These are phyloP conservation scores for Chymomyza fuscimana DNA, from an alignment of 2,888 invertebrate genomes.

Conservation along the genomic window DNA sequence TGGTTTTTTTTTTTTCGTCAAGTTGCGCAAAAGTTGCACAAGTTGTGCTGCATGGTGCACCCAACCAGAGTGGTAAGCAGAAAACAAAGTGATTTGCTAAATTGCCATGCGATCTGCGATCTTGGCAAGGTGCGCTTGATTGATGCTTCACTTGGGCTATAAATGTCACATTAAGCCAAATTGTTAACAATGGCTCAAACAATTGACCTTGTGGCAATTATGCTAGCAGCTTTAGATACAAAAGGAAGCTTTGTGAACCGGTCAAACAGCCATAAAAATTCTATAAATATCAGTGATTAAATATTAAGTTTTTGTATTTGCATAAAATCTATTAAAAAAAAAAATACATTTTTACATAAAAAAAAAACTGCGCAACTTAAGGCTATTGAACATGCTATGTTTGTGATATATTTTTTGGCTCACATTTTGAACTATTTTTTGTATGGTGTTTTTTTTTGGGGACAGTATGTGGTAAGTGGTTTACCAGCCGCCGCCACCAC, in stretches of 20 bases:
- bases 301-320: conserved; percentile 33
- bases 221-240: neutral
- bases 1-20: neutral
- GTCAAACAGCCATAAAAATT: conserved; percentile 33
- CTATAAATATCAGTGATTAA: neutral
- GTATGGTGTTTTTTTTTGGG: neutral
- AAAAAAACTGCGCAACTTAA: conserved; percentile 28
- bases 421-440: conserved; percentile 45
- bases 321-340: conserved; percentile 43
- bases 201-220: neutral
- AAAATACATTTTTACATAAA: conserved; percentile 29
- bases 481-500: conserved; percentile 56
- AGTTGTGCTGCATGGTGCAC: neutral
- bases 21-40: conserved; percentile 1
- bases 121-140: conserved; percentile 14
- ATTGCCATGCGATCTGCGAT: conserved; percentile 22
- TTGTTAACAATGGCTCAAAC: conserved; percentile 10
- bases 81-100: conserved; percentile 39
- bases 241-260: conserved; percentile 27
- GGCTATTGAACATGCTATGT: conserved; percentile 32
- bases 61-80: neutral
- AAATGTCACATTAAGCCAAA: conserved; percentile 47
- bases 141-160: conserved; percentile 13
- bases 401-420: conserved; percentile 41
- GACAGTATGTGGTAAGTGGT: neutral